Conservation (phyloP, 2,888 invertebrate genomes). For the Chymomyza amoena region DNA sequence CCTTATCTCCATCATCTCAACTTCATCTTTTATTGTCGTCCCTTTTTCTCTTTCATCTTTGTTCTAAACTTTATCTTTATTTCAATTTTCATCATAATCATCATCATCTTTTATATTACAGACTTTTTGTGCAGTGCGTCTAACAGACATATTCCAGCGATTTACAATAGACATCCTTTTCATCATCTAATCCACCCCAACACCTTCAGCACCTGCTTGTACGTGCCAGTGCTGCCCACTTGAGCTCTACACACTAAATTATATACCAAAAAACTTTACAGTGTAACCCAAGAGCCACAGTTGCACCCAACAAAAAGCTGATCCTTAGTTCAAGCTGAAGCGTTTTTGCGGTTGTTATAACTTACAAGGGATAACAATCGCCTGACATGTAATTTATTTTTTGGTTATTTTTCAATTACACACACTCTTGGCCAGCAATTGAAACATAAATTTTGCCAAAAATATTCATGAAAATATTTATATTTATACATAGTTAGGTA, state of each 20-base stretch:
- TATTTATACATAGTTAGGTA: not conserved
- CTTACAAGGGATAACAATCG: not conserved
- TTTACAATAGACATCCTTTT: no score
- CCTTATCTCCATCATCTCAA: no score
- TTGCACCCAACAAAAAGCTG: not conserved
- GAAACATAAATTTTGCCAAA: not conserved
- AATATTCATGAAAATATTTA: not conserved
- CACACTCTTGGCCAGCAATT: not conserved
- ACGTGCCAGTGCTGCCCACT: not conserved
- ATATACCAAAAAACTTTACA: not conserved
- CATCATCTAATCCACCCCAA: no score
- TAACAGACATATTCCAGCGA: no score
- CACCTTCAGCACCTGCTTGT: no score
- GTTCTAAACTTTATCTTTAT: no score
- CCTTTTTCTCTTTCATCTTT: no score
- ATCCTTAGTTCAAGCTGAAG: not conserved
- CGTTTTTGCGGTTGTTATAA: not conserved
- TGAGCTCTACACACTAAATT: not conserved
- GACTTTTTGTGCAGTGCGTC: no score
- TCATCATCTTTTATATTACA: no score
- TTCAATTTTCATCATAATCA: no score
- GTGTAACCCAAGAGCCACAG: not conserved
- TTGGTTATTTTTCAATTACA: constrained; percentile 8
- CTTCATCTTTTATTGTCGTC: no score
- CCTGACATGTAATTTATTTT: constrained; percentile 7